Percentiles rank a stretch among this genome's conserved stretches.
phyloP scores from a whole-genome alignment of 1,140 invertebrate species.

The Polyergus mexicanus region DNA sequence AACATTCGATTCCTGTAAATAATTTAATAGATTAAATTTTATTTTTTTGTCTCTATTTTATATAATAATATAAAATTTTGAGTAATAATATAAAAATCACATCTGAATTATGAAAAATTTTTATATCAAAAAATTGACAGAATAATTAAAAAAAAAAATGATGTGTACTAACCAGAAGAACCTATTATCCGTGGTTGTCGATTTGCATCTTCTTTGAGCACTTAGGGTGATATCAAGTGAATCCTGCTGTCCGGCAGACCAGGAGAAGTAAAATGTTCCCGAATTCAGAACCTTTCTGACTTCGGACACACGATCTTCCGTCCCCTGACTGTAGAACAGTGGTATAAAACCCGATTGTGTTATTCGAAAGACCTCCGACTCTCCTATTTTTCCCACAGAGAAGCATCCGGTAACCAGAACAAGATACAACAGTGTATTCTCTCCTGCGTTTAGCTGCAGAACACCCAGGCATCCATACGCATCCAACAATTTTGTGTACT shows the following conservation, averaged over 20 bases:
- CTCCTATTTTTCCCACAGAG: slow-evolving; percentile 97
- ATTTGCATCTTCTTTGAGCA: slow-evolving; percentile 94
- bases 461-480: slow-evolving; percentile 97
- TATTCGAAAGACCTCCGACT: slow-evolving; percentile 97
- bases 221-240: slow-evolving; percentile 96
- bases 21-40: slow-evolving; percentile 28
- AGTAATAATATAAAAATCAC: background rate
- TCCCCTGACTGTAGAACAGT: slow-evolving; percentile 92
- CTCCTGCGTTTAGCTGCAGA: slow-evolving; percentile 94
- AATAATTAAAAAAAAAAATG: background rate
- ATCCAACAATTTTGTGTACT: slow-evolving; percentile 96
- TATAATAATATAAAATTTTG: background rate
- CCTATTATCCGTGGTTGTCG: slow-evolving; percentile 94
- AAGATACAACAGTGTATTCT: slow-evolving; percentile 93
- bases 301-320: slow-evolving; percentile 94
- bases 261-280: slow-evolving; percentile 98
- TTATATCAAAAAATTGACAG: background rate
- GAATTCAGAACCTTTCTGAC: slow-evolving; percentile 96
- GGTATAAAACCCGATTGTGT: slow-evolving; percentile 96
- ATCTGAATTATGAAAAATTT: background rate
- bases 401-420: slow-evolving; percentile 98
- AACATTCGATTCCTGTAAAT: slow-evolving; percentile 94
- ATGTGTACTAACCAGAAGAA: slow-evolving; percentile 94
- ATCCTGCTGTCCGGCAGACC: slow-evolving; percentile 87
- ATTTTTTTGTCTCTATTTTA: background rate